Base-by-base conservation (phyloP, 2,797 vertebrate species). In the Crocidura indochinensis region DNA sequence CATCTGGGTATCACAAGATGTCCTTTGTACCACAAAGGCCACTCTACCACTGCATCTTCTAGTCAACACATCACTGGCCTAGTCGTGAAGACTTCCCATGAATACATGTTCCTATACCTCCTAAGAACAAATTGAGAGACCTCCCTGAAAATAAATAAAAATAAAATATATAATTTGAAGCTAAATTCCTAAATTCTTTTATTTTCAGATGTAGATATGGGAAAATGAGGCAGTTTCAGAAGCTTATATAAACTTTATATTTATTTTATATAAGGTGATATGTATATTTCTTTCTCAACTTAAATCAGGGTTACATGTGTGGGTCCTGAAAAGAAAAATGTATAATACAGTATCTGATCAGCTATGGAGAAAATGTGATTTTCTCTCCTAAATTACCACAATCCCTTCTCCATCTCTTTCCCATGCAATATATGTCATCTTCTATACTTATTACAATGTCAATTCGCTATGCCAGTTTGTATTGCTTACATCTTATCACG, bases 271-370 rank as follows among this genome's bases (percentile, higher is more conserved):
- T 46, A 56, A 89, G 6, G 3, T 91, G 56, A 44, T 20, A n/a
- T 10, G 19, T 38, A 79, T 94, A 69, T 81, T 20, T 51, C 29
- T 29, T 94, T 94, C 10, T 67, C 6, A 12, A 6, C 8, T 75
- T 90, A 69, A 20, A 5, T 93, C 26, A 75, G 46, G 24, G 31
- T 53, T 88, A 86, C 93, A 65, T 87, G 44, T 64, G 0, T 46
- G 12, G 29, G 4, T 73, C 51, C 60, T 6, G 65, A 10, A 85
- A 38, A 73, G 6, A n/a, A 86, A 90, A 91, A 6, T 1, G 75
- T 56, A 87, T 96, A 53, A 82, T 27, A 79, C 83, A 65, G 76
- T 22, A 79, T 84, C 85, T 77, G 67, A 22, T 29, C 69, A 44
- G 84, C 24, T 38, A 14, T 26, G 27, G 94, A 27, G 10, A 82